Base-by-base conservation (phyloP, 2,113 vertebrate genomes). In the Gracilinanus agilis region DNA sequence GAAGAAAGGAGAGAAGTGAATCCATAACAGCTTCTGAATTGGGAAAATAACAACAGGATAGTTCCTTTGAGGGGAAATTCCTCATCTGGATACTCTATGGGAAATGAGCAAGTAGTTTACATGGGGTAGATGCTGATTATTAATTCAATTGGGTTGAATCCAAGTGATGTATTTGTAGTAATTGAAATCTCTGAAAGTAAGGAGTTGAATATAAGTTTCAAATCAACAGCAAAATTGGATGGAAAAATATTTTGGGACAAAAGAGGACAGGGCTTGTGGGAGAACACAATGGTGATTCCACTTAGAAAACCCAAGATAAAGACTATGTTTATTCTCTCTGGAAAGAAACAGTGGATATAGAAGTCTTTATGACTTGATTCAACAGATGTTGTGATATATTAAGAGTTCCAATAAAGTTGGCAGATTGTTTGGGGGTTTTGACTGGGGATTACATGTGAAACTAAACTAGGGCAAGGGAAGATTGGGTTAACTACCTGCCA, bases 351-450 rank as follows among this genome's bases (percentile, higher is more conserved):
- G n/a, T 83, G n/a, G 67, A 83, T 83, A 83, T 19, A 83, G 67
- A 83, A 83, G 40, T 83, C 67, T 40, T 83, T 83, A 40, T 83
- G 34, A 40, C 16, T 83, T 83, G n/a, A 16, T 83, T 83, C n/a
- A 83, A 83, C 67, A 83, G 67, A 83, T 83, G 67, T 83, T 83
- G 67, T 83, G n/a, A 83, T 83, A 83, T 40, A 83, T 83, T 83
- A 83, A 83, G 67, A 83, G n/a, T 83, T 83, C n/a, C 67, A 83
- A 40, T 83, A 83, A 83, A 83, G 67, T 83, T 83, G 67, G 67
- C 67, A 83, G 67, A 83, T 83, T 83, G 67, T 83, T 83, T 83
- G 67, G 67, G n/a, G 67, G 67, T 8, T 83, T 83, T 83, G 67
- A 40, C 67, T 75, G 67, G 67, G 67, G 67, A 83, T 83, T 83